phyloP scores from a whole-genome alignment of 2,113 vertebrate species.

The Hydrolagus affinis region DNA sequence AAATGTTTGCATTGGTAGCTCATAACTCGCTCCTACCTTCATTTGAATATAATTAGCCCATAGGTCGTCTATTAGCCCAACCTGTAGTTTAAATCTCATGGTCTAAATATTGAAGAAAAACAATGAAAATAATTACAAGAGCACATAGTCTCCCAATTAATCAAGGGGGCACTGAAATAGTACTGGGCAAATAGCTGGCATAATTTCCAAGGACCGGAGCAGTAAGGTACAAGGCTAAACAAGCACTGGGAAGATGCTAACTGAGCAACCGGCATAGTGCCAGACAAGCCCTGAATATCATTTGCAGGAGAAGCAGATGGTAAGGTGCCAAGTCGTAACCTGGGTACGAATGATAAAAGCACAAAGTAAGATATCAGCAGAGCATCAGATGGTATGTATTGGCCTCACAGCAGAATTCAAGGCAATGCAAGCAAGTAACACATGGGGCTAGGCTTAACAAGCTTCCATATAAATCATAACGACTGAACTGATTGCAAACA shows the following conservation, averaged over 20 bases:
- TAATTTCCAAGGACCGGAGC: background rate
- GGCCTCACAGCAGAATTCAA: no score
- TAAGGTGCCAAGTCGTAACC: background rate
- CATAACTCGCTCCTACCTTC: no score
- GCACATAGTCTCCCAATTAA: background rate
- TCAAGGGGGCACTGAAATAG: background rate
- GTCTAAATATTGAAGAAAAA: background rate
- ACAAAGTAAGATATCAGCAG: background rate
- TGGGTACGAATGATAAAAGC: background rate
- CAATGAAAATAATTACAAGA: background rate
- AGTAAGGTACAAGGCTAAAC: background rate
- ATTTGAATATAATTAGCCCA: no score
- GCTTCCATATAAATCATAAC: no score
- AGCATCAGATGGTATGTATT: no score
- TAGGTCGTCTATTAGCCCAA: no score
- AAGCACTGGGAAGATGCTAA: background rate
- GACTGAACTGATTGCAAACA: no score
- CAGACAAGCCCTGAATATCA: background rate
- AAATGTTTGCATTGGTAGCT: no score
- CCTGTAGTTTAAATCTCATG: no score
- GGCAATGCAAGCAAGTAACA: no score
- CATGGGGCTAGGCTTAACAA: no score
- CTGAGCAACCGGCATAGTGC: background rate
- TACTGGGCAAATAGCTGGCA: background rate
- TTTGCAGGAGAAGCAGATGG: background rate